Conservation (phyloP, 2,113 vertebrate genomes). For the Mus spicilegus region DNA sequence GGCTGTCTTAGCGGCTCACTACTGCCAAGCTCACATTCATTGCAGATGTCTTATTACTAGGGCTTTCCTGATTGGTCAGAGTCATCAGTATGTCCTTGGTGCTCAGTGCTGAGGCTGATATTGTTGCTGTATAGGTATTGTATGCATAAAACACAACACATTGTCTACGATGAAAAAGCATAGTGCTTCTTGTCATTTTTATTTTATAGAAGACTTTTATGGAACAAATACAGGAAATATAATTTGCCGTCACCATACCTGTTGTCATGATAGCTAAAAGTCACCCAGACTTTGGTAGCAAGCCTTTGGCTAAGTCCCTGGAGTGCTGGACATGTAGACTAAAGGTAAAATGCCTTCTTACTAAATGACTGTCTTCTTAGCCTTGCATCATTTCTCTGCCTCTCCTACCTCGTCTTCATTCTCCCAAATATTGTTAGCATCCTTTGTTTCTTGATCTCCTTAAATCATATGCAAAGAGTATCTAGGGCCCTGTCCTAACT, state of each 20-base stretch:
- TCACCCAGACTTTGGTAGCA: neutral
- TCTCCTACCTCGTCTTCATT: neutral
- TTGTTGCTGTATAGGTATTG: neutral
- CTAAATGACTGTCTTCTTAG: neutral
- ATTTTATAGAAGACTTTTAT: conserved; percentile 12
- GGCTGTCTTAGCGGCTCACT: neutral
- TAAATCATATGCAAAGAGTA: neutral
- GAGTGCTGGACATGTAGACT: neutral
- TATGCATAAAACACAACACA: neutral
- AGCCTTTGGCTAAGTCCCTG: neutral
- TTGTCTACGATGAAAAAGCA: neutral
- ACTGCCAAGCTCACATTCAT: neutral
- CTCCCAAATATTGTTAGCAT: neutral
- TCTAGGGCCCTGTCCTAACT: neutral
- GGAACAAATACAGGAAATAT: neutral
- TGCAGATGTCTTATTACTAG: neutral
- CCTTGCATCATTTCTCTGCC: neutral
- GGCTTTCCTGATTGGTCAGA: neutral
- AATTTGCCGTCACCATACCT: neutral
- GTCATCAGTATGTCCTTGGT: neutral
- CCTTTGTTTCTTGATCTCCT: neutral
- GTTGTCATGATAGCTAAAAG: neutral
- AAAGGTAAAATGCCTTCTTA: neutral
- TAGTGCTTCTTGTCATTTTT: neutral
- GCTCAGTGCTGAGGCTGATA: neutral